phyloP scores from a whole-genome alignment of 2,113 vertebrate species.

The Hoplias malabaricus region DNA sequence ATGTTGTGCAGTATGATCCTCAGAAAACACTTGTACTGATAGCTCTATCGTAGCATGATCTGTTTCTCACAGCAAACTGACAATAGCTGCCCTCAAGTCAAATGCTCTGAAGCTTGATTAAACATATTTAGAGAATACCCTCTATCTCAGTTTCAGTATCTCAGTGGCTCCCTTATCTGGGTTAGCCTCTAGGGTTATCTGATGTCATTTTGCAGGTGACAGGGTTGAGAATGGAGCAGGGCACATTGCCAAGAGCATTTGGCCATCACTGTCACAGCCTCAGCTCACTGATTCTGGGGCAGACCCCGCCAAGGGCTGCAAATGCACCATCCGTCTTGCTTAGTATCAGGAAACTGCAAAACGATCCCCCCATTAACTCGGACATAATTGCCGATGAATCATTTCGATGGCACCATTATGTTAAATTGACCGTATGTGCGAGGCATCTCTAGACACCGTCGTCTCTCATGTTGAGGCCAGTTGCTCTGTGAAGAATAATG shows the following conservation, averaged over 20 bases:
- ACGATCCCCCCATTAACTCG: conserved; percentile 76
- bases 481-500: conserved; percentile 19
- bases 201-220: conserved; percentile 37
- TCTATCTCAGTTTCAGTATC: background rate
- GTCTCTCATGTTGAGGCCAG: conserved; percentile 52
- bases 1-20: no score
- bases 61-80: background rate
- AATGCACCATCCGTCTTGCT: conserved; percentile 67
- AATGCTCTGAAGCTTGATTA: background rate
- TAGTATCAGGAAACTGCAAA: conserved; percentile 74
- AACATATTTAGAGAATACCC: conserved; percentile 21
- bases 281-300: conserved; percentile 47
- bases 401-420: conserved; percentile 77
- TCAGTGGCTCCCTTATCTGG: conserved; percentile 15
- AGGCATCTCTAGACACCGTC: conserved; percentile 65
- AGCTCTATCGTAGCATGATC: background rate
- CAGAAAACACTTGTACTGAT: background rate
- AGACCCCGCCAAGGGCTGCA: conserved; percentile 28
- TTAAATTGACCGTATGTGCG: conserved; percentile 71
- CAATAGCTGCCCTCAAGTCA: background rate
- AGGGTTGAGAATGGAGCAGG: conserved; percentile 21
- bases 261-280: conserved; percentile 39
- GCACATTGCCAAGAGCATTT: conserved; percentile 1
- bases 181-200: conserved; percentile 10
- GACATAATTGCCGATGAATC: conserved; percentile 79